These are phyloP conservation scores for Amphipyra berbera DNA, from an alignment of 2,888 invertebrate species.

Conservation along the genomic window DNA sequence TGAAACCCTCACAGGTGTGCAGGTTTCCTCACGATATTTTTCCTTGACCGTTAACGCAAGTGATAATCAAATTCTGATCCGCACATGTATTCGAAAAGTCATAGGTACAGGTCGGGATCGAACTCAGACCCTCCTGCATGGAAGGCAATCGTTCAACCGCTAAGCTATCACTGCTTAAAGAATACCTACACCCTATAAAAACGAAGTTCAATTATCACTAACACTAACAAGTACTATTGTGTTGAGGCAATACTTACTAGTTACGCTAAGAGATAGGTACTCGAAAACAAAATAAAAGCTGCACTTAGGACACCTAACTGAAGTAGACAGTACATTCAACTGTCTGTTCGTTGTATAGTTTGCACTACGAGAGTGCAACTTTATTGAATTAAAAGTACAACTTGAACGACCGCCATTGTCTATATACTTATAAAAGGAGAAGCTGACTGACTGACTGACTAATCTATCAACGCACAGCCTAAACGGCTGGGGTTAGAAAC, in stretches of 20 bases:
- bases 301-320: neutral
- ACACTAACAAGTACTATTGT: neutral
- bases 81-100: too few species aligned
- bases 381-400: constrained; percentile 8
- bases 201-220: neutral
- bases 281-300: constrained; percentile 7
- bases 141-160: too few species aligned
- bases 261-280: neutral
- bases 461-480: too few species aligned
- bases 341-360: neutral
- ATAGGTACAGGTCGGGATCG: too few species aligned
- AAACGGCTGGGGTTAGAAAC: too few species aligned
- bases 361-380: neutral
- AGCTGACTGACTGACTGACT: too few species aligned
- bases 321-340: constrained; percentile 1
- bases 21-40: too few species aligned
- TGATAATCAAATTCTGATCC: too few species aligned
- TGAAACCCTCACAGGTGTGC: too few species aligned
- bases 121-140: too few species aligned
- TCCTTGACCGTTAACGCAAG: too few species aligned
- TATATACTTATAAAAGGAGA: neutral
- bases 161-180: too few species aligned
- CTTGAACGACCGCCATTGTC: neutral
- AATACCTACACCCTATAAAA: neutral
- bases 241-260: neutral